A percentile compares a stretch with the other conserved stretches of the same genome.
These are phyloP conservation scores for Agriopis aurantiaria DNA, from an alignment of 2,888 invertebrate species.

Conservation along the genomic window DNA sequence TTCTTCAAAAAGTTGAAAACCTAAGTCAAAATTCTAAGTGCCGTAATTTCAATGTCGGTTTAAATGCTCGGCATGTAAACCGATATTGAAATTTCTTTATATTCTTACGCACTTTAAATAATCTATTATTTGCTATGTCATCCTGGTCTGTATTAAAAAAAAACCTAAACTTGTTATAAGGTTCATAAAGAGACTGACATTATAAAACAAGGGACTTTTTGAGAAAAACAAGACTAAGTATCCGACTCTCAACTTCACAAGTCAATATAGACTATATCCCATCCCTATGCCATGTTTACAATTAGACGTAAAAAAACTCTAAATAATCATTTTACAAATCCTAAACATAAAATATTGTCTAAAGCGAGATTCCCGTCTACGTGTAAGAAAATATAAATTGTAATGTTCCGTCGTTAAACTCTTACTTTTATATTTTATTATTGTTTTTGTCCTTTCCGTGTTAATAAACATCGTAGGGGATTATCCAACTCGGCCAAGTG, in stretches of 20 bases:
- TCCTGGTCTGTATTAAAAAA: too few species aligned
- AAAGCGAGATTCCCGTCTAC: not conserved
- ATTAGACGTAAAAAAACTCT: constrained; percentile 11
- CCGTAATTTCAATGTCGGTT: too few species aligned
- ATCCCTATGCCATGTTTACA: constrained; percentile 18
- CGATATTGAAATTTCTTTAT: too few species aligned
- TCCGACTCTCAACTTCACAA: not conserved
- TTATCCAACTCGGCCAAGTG: not conserved
- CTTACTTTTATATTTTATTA: not conserved
- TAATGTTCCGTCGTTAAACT: not conserved
- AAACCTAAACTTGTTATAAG: too few species aligned
- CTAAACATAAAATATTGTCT: constrained; percentile 14
- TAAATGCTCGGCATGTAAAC: too few species aligned
- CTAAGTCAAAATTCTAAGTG: too few species aligned
- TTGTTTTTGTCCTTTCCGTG: constrained; percentile 2
- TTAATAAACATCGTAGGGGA: constrained; percentile 4
- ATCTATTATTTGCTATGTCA: too few species aligned
- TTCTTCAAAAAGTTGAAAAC: too few species aligned
- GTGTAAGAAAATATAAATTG: not conserved
- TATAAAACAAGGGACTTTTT: too few species aligned
- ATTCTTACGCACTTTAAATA: too few species aligned
- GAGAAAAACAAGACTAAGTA: not conserved
- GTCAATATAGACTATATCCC: not conserved
- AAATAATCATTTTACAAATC: constrained; percentile 12
- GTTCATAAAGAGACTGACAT: too few species aligned